phyloP scores from a whole-genome alignment of 2,113 vertebrate species.

The Theropithecus gelada region DNA sequence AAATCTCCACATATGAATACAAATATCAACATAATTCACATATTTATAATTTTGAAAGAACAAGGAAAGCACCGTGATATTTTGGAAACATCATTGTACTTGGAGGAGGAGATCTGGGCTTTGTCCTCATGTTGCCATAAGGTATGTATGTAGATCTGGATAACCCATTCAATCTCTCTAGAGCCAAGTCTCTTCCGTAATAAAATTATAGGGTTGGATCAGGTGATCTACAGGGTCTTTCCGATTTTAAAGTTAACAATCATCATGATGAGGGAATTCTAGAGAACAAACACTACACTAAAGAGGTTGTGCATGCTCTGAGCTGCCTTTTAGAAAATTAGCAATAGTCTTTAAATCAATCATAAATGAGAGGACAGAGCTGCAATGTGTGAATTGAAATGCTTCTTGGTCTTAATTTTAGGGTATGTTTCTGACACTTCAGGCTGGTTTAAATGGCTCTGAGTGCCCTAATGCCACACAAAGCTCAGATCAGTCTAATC shows the following conservation, averaged over 20 bases:
- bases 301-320: neutral
- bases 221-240: neutral
- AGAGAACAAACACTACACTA: neutral
- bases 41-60: slow-evolving; percentile 4
- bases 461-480: slow-evolving; percentile 36
- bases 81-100: neutral
- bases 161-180: neutral
- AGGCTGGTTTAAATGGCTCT: slow-evolving; percentile 56
- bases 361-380: neutral
- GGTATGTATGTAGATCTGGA: neutral
- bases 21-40: neutral
- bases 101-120: neutral
- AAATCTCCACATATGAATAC: neutral
- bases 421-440: slow-evolving; percentile 41
- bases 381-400: neutral
- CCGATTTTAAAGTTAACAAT: neutral
- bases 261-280: neutral
- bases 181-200: neutral
- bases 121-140: neutral
- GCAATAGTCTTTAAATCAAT: neutral
- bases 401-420: slow-evolving; percentile 19
- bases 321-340: slow-evolving; percentile 41
- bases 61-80: neutral
- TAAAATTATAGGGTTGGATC: neutral
- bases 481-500: slow-evolving; percentile 10